Conservation (phyloP, 2,113 vertebrate species). For the Eublepharis macularius region DNA sequence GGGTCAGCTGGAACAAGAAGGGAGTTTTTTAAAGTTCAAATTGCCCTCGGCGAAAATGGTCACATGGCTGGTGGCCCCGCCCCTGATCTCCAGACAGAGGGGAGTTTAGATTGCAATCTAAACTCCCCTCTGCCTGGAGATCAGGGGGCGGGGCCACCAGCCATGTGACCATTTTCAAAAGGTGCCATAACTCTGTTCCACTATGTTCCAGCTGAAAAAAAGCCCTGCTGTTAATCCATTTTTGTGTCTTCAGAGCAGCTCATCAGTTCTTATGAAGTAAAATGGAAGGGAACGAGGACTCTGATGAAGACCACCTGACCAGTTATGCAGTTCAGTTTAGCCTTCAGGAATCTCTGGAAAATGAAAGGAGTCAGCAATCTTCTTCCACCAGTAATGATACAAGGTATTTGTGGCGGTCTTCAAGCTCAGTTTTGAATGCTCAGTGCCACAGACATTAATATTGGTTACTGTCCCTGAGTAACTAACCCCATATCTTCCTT, state of each 20-base stretch:
- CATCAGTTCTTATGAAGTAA: conserved; percentile 27
- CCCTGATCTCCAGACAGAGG: too few relatives aligned
- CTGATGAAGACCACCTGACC: conserved; percentile 79
- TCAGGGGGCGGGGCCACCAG: too few relatives aligned
- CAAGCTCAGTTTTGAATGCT: background rate
- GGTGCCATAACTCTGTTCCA: too few relatives aligned
- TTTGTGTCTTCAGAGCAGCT: conserved; percentile 30
- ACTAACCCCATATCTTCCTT: background rate
- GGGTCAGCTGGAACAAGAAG: too few relatives aligned
- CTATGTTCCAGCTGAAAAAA: too few relatives aligned
- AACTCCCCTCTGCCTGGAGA: too few relatives aligned
- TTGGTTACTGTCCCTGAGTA: background rate
- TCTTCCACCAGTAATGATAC: conserved; percentile 57
- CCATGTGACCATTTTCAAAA: too few relatives aligned
- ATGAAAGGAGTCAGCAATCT: conserved; percentile 54
- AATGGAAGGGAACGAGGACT: conserved; percentile 76
- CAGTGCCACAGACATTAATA: background rate
- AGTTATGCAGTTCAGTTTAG: conserved; percentile 82
- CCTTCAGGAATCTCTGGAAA: conserved; percentile 77
- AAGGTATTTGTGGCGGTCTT: conserved; percentile 69
- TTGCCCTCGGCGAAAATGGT: too few relatives aligned
- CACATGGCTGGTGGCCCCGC: too few relatives aligned
- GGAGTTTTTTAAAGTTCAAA: too few relatives aligned
- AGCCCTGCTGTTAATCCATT: background rate
- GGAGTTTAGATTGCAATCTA: too few relatives aligned